Evolutionary conservation across 2,113 vertebrate species (phyloP), one percentile per base, ranked within the genome.

Genomic region (Nycticorax nycticorax): DNA sequence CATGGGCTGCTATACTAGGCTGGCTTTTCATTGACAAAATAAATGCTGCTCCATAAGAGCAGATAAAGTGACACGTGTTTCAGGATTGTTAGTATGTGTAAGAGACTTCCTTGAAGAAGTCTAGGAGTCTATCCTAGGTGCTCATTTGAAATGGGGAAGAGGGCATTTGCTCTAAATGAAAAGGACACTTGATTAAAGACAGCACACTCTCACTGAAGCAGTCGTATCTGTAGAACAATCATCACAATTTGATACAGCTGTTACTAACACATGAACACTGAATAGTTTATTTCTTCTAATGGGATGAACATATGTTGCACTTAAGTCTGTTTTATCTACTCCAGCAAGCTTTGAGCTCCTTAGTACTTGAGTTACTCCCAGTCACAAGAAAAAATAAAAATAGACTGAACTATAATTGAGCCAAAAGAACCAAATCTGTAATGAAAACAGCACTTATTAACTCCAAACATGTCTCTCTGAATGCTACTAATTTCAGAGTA

Each of bases 51-150:
- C 50, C 12, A 3, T 30, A 92, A 35, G 68, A 88, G 35, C 85
- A 96, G 71, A 88, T 95, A 30, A 91, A 97, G 37, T 84, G 26
- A 96, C 91, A 64, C 85, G 41, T 89, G 74, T 79, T 87, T 87
- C 37, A 43, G 74, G 87, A 73, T 86, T 56, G 76, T 92, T 91
- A 90, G 69, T 79, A 88, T 0, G 1, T 39, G 33, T 68, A 71
- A 84, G 83, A 89, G 73, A 43, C 50, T 55, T 92, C 27, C 76
- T 85, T 85, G 35, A 53, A 86, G 63, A 59, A 63, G 52, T 81
- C 92, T 84, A 60, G 67, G 48, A 93, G 52, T 90, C 85, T 77
- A 30, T 81, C 18, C 86, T 81, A 85, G 94, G 67, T 74, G 26
- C 23, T 89, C 13, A 52, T 87, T 95, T 90, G 21, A 81, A 90